Evolutionary conservation across 2,113 vertebrate species (phyloP), one percentile per base, ranked within the genome.

Genomic region (Aegithalos caudatus): DNA sequence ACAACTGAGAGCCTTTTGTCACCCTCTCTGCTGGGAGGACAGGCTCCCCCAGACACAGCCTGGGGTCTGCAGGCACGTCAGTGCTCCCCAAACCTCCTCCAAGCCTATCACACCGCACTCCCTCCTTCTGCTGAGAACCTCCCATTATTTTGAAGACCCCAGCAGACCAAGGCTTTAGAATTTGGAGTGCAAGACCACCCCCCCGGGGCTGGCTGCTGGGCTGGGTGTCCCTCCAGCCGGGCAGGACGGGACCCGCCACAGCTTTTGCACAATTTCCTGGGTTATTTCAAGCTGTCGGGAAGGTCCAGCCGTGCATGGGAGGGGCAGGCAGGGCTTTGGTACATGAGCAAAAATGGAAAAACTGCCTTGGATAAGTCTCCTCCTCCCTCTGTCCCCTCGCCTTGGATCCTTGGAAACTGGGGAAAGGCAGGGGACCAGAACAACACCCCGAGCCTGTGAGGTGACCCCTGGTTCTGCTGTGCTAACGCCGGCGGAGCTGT

Each of bases 191-290:
- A 12, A 35, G 23, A 12, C 5, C 37, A 9, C 1, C 28, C 28
- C 28, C 18, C 20, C 0, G 6, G 29, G 16, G 31, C 44, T 0
- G 7, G n/a, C n/a, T 20, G 31, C n/a, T 1, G 28, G 35, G 37
- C 79, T 10, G 23, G 18, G 29, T 8, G 14, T 69, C 69, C 42
- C 24, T 53, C 13, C 31, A 10, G 62, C 44, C 1, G 4, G 61
- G 60, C 3, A 3, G 77, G 50, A 65, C 23, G 0, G 3, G 53
- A 19, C 71, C 56, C 7, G 1, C 18, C 0, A 2, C 44, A 31
- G 45, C 7, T 18, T 96, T 95, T 94, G 94, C 88, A 92, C 77
- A 77, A 72, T 89, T 92, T 94, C 92, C 94, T 86, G 92, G 61
- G 92, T 78, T 94, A 94, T 96, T 95, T 92, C 38, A 14, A 92